Conservation (phyloP, 2,888 invertebrate species). For the Lasioglossum malachurum region DNA sequence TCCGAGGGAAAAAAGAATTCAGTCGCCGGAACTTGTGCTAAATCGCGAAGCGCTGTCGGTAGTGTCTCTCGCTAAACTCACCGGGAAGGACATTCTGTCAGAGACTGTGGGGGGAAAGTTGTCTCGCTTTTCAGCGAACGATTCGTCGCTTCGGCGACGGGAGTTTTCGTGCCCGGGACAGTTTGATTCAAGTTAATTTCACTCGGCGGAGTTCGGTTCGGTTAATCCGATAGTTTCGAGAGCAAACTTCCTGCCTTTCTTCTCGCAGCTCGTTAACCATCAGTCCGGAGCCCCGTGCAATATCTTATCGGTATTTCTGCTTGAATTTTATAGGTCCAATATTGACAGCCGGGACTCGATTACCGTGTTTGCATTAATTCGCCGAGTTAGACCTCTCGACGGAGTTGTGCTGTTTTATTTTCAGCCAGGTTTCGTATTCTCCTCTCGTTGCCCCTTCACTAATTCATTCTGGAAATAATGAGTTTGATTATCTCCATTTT, state of each 20-base stretch:
- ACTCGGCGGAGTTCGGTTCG: background rate
- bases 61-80: background rate
- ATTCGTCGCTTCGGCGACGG: background rate
- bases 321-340: background rate
- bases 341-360: background rate
- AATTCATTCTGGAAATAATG: too few relatives aligned
- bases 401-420: background rate
- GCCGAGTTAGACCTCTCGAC: background rate
- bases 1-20: background rate
- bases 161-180: background rate
- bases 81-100: background rate
- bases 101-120: background rate
- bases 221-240: conserved; percentile 7
- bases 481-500: too few relatives aligned
- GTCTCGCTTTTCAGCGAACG: background rate
- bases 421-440: background rate
- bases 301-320: background rate
- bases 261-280: background rate
- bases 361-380: background rate
- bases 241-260: background rate
- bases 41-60: background rate
- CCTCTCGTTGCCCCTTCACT: too few relatives aligned
- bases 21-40: background rate
- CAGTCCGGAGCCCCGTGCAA: background rate
- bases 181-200: background rate